Evolutionary conservation across 2,888 invertebrate species (phyloP).

Genomic region (Xylota segnis): DNA sequence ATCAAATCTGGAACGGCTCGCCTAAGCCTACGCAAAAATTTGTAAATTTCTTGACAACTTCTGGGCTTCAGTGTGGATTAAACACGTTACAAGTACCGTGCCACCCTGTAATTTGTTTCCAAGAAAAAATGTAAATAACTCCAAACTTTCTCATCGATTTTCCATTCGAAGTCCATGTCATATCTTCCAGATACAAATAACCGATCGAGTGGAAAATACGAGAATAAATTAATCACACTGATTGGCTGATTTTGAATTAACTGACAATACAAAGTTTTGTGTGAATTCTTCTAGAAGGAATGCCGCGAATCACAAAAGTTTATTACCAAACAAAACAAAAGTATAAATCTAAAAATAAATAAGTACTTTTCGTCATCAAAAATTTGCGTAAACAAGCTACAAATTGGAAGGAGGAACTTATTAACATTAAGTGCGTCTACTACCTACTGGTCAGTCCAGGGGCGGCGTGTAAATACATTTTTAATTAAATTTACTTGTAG

Average conservation of each 20-base stretch:
- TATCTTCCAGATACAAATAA: slow-evolving; percentile 9
- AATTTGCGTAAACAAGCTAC: neutral
- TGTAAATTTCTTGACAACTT: too few species aligned
- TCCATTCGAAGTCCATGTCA: neutral
- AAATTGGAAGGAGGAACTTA: neutral
- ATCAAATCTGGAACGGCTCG: too few species aligned
- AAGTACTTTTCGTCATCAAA: neutral
- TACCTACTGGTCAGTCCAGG: neutral
- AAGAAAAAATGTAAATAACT: neutral
- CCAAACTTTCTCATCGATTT: slow-evolving; percentile 19
- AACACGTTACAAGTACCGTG: neutral
- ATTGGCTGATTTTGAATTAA: slow-evolving; percentile 38
- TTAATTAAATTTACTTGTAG: neutral
- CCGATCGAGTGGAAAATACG: slow-evolving; percentile 24
- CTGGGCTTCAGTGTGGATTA: too few species aligned
- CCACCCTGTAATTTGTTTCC: neutral
- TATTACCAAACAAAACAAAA: neutral
- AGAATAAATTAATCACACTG: slow-evolving; percentile 37
- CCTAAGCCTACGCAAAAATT: too few species aligned
- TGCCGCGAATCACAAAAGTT: neutral
- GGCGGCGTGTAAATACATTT: neutral
- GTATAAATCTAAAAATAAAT: neutral
- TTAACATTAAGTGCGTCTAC: neutral
- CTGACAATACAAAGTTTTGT: slow-evolving; percentile 12
- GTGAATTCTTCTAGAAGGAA: slow-evolving; percentile 11